Conservation (phyloP, 2,888 invertebrate genomes). For the Piscicola geometra region DNA sequence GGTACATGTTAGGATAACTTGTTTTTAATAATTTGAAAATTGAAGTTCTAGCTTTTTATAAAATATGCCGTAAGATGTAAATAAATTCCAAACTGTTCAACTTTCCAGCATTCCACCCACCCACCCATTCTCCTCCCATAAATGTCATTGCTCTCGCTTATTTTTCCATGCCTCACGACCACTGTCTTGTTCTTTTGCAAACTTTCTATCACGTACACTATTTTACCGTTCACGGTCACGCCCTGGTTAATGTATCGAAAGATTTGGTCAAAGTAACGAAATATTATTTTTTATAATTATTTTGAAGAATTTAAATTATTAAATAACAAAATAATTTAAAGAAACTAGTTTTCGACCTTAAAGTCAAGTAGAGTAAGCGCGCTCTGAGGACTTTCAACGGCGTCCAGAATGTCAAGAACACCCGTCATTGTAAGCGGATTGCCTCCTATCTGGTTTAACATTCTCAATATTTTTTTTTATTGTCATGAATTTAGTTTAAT, state of each 20-base stretch:
- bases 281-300: neutral
- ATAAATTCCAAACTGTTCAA: no score
- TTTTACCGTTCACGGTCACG: conserved; percentile 50
- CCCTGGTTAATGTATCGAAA: conserved; percentile 43
- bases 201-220: conserved; percentile 48
- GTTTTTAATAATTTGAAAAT: no score
- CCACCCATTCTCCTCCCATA: conserved; percentile 50
- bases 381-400: conserved; percentile 45
- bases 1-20: no score
- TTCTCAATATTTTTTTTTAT: no score
- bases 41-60: no score
- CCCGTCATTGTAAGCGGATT: conserved; percentile 55
- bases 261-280: no score
- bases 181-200: conserved; percentile 48
- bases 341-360: conserved; percentile 46
- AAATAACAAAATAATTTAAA: neutral
- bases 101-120: no score
- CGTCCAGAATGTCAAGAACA: conserved; percentile 49
- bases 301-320: neutral
- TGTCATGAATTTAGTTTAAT: no score
- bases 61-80: no score
- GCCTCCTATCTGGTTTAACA: conserved; percentile 51
- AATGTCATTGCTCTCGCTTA: conserved; percentile 49
- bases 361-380: conserved; percentile 46
- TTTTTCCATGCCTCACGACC: conserved; percentile 48